Base-by-base conservation (phyloP, 2,113 vertebrate species). In the Polypterus senegalus region DNA sequence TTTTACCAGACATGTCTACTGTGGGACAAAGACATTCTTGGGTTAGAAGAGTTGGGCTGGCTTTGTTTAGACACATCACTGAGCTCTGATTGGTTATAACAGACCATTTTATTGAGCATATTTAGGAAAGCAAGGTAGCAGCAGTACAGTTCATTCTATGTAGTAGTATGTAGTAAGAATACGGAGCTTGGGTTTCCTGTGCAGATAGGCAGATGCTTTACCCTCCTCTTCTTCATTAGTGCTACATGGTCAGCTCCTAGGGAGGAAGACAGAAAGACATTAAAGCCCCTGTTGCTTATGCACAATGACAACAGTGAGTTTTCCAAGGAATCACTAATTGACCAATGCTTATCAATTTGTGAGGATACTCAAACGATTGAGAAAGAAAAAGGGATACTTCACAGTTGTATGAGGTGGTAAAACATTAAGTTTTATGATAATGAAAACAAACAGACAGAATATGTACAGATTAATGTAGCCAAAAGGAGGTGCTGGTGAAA, bases 241-340 rank as follows among this genome's bases (percentile, higher is more conserved):
- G 3, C 54, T 56, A 88, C 86, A 88, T 88, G 72, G 86, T 88
- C 76, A 88, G 77, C 74, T 88, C 86, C 86, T 88, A 5, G 27
- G 49, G n/a, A 45, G 46, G 11, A 7, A 5, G 43, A 43, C 10
- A 48, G 9, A 60, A 6, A 61, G 51, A 66, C 51, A 63, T 8
- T 9, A 10, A 5, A 10, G 54, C 3, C 54, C 10, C 5, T 9
- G 54, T 6, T 53, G 4, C 5, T 7, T 7, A 58, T 27, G 27
- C 27, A 27, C 27, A 27, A 27, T 27, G 27, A 27, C 27, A 27
- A 27, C 27, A 27, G 27, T 27, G 27, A 27, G 27, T 27, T 27
- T 27, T 27, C 27, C 27, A 27, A 27, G 27, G 27, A 27, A 27
- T 27, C 27, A 27, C 27, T 27, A 27, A 27, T 27, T 27, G 27